Evolutionary conservation across 2,797 vertebrate species (phyloP), one percentile per base, ranked within the genome.

Genomic region (Chelon auratus): DNA sequence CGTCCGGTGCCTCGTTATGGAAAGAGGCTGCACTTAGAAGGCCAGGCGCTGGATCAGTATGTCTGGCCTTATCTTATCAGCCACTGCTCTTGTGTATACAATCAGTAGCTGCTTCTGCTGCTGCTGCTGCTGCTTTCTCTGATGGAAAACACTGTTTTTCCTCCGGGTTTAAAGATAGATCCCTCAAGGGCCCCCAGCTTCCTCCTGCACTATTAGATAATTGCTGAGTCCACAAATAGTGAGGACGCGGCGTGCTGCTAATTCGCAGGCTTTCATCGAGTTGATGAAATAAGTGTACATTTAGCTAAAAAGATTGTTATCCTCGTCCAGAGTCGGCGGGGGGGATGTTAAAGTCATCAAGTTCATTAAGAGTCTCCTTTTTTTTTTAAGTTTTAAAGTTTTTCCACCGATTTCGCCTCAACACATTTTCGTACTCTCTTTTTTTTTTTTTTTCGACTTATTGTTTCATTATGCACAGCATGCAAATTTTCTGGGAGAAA

Each of bases 11-110:
- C 56, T 87, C 3, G 22, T 70, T 68, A 17, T 69, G 70, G 42
- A 51, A 43, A 57, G 22, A 45, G 61, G 11, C 75, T 51, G 37
- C 53, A 2, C 20, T 3, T 61, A 62, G 66, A 37, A 61, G 74
- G 70, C 57, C 43, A 13, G 60, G 72, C 26, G 3, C 77, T 48
- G 77, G 74, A 81, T 81, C 74, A 86, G 77, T 70, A 50, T 60
- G 79, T 86, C 80, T 75, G 81, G 47, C 57, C 80, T 90, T 91
- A 88, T 92, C 89, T 91, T 90, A 89, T 91, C 88, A 83, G 85
- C 79, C 70, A 15, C 72, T 57, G 51, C 12, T 54, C 80, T 75
- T 85, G 77, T 87, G 85, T 85, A 71, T 73, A 86, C 77, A 86
- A 62, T 81, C 78, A 81, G 68, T 61, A 72, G 67, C 80, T 64